Base-by-base conservation (phyloP, 2,113 vertebrate species). In the Serinus canaria region DNA sequence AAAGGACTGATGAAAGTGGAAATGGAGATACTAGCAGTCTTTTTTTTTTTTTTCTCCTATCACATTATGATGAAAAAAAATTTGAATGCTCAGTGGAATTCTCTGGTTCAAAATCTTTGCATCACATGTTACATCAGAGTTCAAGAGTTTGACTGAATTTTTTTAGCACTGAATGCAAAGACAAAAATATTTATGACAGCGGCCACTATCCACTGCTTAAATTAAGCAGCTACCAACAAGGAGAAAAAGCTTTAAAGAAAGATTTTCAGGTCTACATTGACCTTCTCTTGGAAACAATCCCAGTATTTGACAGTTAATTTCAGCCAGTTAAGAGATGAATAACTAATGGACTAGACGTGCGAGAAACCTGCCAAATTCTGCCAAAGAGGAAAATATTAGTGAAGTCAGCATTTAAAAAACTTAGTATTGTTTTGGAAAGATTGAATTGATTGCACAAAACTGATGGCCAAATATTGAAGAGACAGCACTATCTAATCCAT, bases 251-350 rank as follows among this genome's bases (percentile, higher is more conserved):
- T 82, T 92, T 79, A 87, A 81, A 89, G 43, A 68, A 75, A 78
- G 52, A 76, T 90, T 92, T 94, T 90, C 62, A 92, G 41, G 37
- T 76, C 58, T 82, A 56, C 39, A 21, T 49, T 87, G 78, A 87
- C 82, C 75, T 90, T 73, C 66, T 58, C 24, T 43, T 83, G 70
- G 92, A 80, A 90, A 85, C 15, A 83, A 85, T 79, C 67, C 49
- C 58, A 91, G 66, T 19, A 94, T 73, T 37, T 87, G 78, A 84
- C 74, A 75, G 62, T 56, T 82, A 76, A 89, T 75, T 72, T 89
- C 75, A 91, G 59, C 56, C 94, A 95, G 87, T 94, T 87, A 82
- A 84, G 49, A 69, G 44, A 68, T 44, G 19, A 95, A 87, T 90
- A 90, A 76, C 37, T 69, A 91, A 85, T 28, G 62, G 41, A 64